Evolutionary conservation across 1,140 invertebrate species (phyloP), one percentile per base, ranked within the genome.

Genomic region (Drosophila fuyamai): DNA sequence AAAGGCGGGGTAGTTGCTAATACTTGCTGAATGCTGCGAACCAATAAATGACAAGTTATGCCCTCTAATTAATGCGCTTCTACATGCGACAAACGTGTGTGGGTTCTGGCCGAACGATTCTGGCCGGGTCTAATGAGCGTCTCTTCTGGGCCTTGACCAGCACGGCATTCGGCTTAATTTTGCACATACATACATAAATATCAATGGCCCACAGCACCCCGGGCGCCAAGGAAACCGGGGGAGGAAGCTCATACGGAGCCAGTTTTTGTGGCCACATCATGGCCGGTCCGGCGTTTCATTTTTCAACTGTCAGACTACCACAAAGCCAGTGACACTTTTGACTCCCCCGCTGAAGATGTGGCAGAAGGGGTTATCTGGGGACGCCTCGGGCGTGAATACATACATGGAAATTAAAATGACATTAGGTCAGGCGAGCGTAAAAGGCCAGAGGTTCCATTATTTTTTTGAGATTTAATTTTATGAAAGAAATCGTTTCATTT

Each of bases 41-140:
- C 76, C 79, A 79, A 89, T 88, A 88, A 79, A 89, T 83, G 83
- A 80, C 67, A 78, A 83, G 79, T 89, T 88, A 88, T 88, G 79
- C 76, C 59, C 61, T 83, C 80, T 80, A 89, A 88, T 83, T 83
- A 88, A 88, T 88, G 67, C 81, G 84, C 63, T 63, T 73, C 73
- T 71, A 73, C 81, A 86, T 86, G 83, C 71, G 66, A 56, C 62
- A 76, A 66, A 66, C 83, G 50, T 83, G 68, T 88, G 71, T 54
- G 75, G 47, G 60, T 44, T 53, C 16, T 48, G 46, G 44, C 57
- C 66, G 58, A 73, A 57, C 46, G 61, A 55, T 56, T 47, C 10
- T 27, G 65, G 8, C 36, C 13, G 32, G 29, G 18, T 27, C 16
- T 40, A 47, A 47, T 27, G 66, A 50, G 16, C 50, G 48, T 32